Base-by-base conservation (phyloP, 2,888 invertebrate genomes). In the Caenorhabditis angaria region DNA sequence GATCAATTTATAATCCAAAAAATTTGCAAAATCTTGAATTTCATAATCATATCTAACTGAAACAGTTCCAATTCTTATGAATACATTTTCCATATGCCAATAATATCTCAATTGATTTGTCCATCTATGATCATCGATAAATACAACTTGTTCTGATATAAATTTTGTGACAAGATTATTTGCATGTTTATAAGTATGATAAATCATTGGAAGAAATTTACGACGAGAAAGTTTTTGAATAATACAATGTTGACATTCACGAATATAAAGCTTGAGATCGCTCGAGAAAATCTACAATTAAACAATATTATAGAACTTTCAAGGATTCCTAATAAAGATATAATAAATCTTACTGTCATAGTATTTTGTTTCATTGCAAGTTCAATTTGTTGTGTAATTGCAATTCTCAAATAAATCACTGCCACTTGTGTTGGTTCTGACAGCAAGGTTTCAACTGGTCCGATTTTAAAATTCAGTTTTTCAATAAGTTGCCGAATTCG, bases 31-130 rank as follows among this genome's bases (percentile, higher is more conserved):
- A 20, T 56, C 61, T 10, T 65, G 61, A 24, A 72, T 22, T 47
- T 78, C 78, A 61, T 78, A 78, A n/a, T 78, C 78, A 53, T 74
- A 71, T 62, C 74, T 29, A 0, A 65, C 56, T 10, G 76, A 76
- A 5, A 69, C 59, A 2, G 67, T 71, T 2, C 68, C 65, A 27
- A 70, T 54, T 20, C 81, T 68, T 14, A 81, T 70, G 62, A 79
- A 81, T 0, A 81, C 70, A n/a, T 79, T 77, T 8, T 79, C 78
- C 64, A 79, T 70, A 66, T 81, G 75, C 76, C 76, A 81, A 55
- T 79, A 79, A 61, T 70, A 70, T 25, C 81, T 65, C 1, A 60
- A 48, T 22, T 72, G 67, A n/a, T 57, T 53, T 6, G 41, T 63
- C 74, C 74, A 74, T 8, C 63, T 41, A 28, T 57, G 53, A 53